Base-by-base conservation (phyloP, 2,888 invertebrate genomes). In the Gastrophysa polygoni region DNA sequence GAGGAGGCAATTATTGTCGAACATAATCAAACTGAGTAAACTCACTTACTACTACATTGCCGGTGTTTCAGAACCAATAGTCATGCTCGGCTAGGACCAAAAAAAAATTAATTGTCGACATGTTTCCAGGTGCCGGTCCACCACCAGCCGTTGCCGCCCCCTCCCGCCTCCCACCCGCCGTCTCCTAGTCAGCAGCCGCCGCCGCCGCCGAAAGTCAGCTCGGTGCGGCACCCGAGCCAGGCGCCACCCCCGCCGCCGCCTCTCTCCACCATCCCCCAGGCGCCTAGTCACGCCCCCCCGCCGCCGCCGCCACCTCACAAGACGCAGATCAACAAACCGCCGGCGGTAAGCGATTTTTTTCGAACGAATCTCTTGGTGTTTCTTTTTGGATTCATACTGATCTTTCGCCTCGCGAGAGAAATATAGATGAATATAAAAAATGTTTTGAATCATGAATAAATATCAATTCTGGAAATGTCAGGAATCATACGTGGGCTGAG, bases 171-270 rank as follows among this genome's bases (percentile, higher is more conserved):
- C 18, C 51, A 54, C 24, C 54, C 46, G 34, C 51, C 59, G 18
- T 85, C 85, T 68, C 85, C 67, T 54, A 64, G 59, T 57, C 69
- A 67, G 29, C 62, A 61, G 7, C 63, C 61, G n/a, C 75, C 77
- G 8, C 77, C 78, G 10, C 69, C 63, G 38, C 66, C 64, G 16
- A 76, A 73, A 60, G 54, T 65, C 47, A 65, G 64, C 63, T 66
- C 60, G 59, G 78, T 80, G 54, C 78, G 78, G 68, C 79, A 78
- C n/a, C 80, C 80, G 3, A 79, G 73, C 67, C 79, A 80, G 59
- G 78, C 80, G 4, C 79, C 80, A 2, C 80, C 81, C 3, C 81
- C 81, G 2, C 80, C 80, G 2, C 80, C 79, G 6, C 68, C 69
- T 17, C 49, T 68, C 20, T 24, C 54, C 10, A 24, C 44, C 7